Evolutionary conservation across 2,113 vertebrate species (phyloP).

Genomic region (Festucalex cinctus): DNA sequence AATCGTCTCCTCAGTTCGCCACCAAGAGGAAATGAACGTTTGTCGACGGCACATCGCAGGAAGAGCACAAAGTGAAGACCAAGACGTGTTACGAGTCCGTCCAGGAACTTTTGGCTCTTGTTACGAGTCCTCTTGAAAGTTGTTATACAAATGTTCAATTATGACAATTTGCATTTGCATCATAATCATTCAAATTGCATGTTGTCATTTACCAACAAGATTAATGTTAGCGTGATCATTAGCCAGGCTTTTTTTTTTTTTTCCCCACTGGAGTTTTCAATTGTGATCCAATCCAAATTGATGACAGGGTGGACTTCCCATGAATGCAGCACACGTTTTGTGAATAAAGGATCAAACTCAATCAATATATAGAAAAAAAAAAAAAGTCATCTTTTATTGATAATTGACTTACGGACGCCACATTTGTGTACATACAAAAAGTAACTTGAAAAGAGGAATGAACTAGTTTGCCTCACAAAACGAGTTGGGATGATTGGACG

Average conservation of each 20-base stretch:
- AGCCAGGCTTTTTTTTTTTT: not conserved
- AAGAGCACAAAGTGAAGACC: not conserved
- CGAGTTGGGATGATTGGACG: not conserved
- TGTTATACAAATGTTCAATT: too few species aligned
- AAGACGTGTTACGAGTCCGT: too few species aligned
- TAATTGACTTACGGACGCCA: conserved; percentile 50
- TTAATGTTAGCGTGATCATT: not conserved
- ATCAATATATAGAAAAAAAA: conserved; percentile 14
- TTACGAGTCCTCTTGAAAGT: too few species aligned
- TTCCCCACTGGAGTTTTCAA: not conserved
- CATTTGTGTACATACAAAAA: conserved; percentile 52
- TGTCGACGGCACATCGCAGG: not conserved
- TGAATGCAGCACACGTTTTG: not conserved
- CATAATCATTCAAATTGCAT: too few species aligned
- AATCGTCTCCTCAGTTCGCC: conserved; percentile 4
- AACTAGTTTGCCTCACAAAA: not conserved
- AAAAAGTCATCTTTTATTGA: conserved; percentile 74
- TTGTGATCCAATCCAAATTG: not conserved
- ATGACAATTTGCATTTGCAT: too few species aligned
- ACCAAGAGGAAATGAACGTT: conserved; percentile 56
- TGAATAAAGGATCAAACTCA: not conserved
- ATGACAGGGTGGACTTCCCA: not conserved
- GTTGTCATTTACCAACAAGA: not conserved
- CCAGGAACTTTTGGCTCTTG: too few species aligned
- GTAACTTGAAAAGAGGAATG: conserved; percentile 10